Conservation (phyloP, 2,888 invertebrate genomes). For the Cheilosia grossa region DNA sequence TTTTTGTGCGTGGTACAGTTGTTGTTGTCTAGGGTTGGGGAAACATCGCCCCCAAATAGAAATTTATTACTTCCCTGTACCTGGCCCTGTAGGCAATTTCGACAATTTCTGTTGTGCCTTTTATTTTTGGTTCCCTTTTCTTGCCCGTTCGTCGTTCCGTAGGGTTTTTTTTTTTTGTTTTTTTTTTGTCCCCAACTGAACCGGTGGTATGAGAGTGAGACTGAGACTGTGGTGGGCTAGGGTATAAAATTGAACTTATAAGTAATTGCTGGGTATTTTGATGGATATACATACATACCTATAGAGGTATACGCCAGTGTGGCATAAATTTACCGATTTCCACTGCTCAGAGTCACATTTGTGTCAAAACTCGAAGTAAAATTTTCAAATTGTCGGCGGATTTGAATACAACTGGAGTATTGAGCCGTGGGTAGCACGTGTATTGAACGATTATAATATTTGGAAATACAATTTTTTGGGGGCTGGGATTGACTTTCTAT, state of each 20-base stretch:
- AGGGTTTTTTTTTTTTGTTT: constrained; percentile 1
- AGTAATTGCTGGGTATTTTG: constrained; percentile 54
- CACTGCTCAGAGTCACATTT: constrained; percentile 35
- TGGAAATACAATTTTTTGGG: background rate
- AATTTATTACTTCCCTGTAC: constrained; percentile 54
- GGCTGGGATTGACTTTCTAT: constrained; percentile 14
- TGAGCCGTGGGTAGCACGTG: constrained; percentile 42
- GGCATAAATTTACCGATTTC: constrained; percentile 53
- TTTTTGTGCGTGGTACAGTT: constrained; percentile 31
- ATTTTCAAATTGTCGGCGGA: constrained; percentile 49
- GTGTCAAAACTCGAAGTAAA: constrained; percentile 48
- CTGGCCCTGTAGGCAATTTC: constrained; percentile 56
- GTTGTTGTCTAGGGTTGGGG: constrained; percentile 10
- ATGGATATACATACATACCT: constrained; percentile 17
- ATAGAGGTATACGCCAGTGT: constrained; percentile 11
- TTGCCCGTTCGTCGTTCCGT: background rate
- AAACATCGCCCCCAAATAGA: constrained; percentile 11
- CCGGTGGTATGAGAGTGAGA: background rate
- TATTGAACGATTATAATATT: constrained; percentile 40
- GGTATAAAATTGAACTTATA: constrained; percentile 52
- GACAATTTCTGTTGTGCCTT: constrained; percentile 30
- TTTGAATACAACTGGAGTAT: constrained; percentile 42
- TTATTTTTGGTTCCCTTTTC: background rate
- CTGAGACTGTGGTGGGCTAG: background rate
- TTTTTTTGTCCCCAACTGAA: too few species aligned